Percentiles rank a stretch among this genome's conserved stretches.
These are phyloP conservation scores for Corythornis vintsioides DNA, from an alignment of 2,113 vertebrate genomes.

Conservation along the genomic window DNA sequence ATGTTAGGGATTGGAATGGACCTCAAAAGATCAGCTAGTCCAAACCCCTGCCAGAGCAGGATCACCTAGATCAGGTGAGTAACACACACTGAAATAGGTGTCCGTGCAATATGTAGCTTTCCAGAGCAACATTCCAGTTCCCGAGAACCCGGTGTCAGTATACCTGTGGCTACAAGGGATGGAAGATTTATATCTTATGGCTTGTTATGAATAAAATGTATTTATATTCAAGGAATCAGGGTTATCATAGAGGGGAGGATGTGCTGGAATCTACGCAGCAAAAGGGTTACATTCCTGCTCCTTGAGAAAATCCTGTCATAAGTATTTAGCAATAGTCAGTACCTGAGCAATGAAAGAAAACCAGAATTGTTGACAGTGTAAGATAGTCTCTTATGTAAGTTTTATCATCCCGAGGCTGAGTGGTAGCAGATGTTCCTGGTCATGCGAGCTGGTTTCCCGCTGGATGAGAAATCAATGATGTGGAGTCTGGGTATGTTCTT, in stretches of 20 bases:
- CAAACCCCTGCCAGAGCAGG: too few relatives aligned
- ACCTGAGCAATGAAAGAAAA: not conserved
- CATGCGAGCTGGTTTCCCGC: not conserved
- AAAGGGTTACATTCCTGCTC: not conserved
- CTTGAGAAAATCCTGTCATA: not conserved
- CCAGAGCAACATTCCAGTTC: not conserved
- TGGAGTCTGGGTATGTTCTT: constrained; percentile 50
- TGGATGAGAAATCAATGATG: constrained; percentile 33
- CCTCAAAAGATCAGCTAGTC: too few relatives aligned
- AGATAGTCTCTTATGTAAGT: not conserved
- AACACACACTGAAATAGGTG: not conserved
- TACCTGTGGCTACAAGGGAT: not conserved
- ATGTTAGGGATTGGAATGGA: too few relatives aligned
- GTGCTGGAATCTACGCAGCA: not conserved
- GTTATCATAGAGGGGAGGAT: not conserved
- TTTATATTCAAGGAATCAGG: not conserved
- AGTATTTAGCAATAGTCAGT: not conserved
- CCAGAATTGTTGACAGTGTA: not conserved
- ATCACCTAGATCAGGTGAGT: not conserved
- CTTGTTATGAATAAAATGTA: not conserved
- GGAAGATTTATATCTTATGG: not conserved
- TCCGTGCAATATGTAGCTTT: not conserved
- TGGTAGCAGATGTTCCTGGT: constrained; percentile 26
- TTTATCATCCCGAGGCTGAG: not conserved
- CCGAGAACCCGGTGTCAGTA: not conserved